Conservation (phyloP, 2,888 invertebrate species). For the Chrysomela aeneicollis region DNA sequence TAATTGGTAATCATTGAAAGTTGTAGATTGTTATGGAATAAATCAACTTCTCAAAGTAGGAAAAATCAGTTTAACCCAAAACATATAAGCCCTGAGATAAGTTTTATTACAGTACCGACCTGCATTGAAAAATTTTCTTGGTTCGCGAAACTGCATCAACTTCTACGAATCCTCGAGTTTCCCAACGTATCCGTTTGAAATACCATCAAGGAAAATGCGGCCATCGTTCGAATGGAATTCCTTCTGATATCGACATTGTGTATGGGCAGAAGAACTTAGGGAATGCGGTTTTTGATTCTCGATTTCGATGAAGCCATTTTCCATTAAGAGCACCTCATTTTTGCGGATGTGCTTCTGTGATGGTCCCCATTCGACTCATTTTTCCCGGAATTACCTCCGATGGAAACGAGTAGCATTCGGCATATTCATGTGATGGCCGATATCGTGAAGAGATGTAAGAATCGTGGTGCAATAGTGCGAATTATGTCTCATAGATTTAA, state of each 20-base stretch:
- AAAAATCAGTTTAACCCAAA: too few relatives aligned
- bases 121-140: too few relatives aligned
- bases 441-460: conserved; percentile 26
- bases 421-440: conserved; percentile 35
- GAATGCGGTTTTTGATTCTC: not conserved
- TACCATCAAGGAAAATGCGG: not conserved
- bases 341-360: conserved; percentile 11
- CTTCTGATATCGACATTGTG: not conserved
- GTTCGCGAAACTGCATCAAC: too few relatives aligned
- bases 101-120: too few relatives aligned
- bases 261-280: not conserved
- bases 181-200: not conserved
- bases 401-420: conserved; percentile 38
- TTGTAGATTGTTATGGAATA: too few relatives aligned
- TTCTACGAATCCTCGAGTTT: not conserved
- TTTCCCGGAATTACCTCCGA: conserved; percentile 42
- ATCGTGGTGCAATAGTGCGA: conserved; percentile 27
- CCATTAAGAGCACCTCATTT: conserved; percentile 16
- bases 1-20: too few relatives aligned
- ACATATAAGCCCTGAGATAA: too few relatives aligned
- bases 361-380: conserved; percentile 30
- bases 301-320: not conserved
- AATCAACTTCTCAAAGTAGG: too few relatives aligned
- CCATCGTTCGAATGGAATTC: not conserved
- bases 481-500: conserved; percentile 24